Conservation (phyloP, 2,113 vertebrate species). For the Tragelaphus strepsiceros region DNA sequence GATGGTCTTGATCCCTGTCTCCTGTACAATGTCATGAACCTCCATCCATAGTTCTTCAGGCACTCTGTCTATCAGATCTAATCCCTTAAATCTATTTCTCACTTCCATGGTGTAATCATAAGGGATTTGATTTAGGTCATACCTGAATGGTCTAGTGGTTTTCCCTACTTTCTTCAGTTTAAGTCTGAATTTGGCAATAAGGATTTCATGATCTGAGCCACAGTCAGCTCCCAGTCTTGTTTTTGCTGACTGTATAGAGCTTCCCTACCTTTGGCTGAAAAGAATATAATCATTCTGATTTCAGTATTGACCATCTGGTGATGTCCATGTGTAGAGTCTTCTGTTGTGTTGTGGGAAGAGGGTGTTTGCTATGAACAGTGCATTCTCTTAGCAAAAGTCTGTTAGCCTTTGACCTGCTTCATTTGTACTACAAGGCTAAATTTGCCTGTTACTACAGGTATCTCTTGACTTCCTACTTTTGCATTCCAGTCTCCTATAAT, state of each 20-base stretch:
- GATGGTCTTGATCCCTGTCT: no score
- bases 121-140: no score
- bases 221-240: not conserved
- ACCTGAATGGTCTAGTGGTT: no score
- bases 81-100: no score
- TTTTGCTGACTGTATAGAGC: not conserved
- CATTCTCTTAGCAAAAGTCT: rapidly evolving
- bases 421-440: not conserved
- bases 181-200: no score
- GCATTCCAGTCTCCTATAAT: not conserved
- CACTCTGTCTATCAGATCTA: no score
- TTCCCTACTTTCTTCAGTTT: no score
- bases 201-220: not conserved
- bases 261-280: not conserved
- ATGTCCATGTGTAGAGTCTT: not conserved
- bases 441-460: not conserved
- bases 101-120: no score
- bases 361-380: not conserved
- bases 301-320: not conserved
- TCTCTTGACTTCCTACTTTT: not conserved
- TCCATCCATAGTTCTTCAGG: no score
- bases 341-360: not conserved
- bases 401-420: not conserved
- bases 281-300: not conserved
- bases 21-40: no score